Base-by-base conservation (phyloP, 2,113 vertebrate species). In the Sturnus vulgaris region DNA sequence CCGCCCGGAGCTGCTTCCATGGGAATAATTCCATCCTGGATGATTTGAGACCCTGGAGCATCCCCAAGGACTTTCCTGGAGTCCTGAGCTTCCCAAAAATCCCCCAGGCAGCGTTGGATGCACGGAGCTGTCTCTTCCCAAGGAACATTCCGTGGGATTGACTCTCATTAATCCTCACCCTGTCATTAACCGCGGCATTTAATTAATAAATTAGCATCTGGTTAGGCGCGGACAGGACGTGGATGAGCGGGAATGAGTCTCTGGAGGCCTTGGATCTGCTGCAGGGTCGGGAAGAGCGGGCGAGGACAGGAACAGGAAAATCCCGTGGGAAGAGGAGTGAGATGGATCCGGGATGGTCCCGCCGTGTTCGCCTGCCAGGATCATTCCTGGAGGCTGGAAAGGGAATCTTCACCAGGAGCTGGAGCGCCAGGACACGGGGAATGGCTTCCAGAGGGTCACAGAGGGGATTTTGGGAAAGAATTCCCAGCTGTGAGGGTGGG, bases 171-270 rank as follows among this genome's bases (percentile, higher is more conserved):
- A 89, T 89, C 85, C 65, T 93, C 82, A 4, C 28, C 49, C 9
- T 73, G 59, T 39, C 82, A 19, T 84, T 84, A 84, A 73, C n/a
- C 40, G 3, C 71, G 56, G 88, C 77, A 82, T 75, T 72, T 84
- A 64, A 84, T 84, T 84, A 72, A 84, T 93, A 66, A 91, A 95
- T 96, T 87, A 92, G 59, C 94, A 71, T 89, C 93, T 80, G 72
- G 16, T 95, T 92, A 80, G 75, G 56, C 65, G 21, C 20, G 42
- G 78, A 56, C 20, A 9, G 60, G 59, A 78, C 33, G 40, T 76
- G 42, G 14, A 76, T 95, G 82, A 56, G 31, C 1, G 3, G 88
- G 88, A 91, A 89, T 31, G 66, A 79, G 82, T 23, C 81, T 79
- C 84, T 0, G 0, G 82, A 50, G 80, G 71, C 75, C 39, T 1